These are phyloP conservation scores for Philypnodon macrostomus DNA, from an alignment of 2,797 vertebrate genomes.

Conservation along the genomic window DNA sequence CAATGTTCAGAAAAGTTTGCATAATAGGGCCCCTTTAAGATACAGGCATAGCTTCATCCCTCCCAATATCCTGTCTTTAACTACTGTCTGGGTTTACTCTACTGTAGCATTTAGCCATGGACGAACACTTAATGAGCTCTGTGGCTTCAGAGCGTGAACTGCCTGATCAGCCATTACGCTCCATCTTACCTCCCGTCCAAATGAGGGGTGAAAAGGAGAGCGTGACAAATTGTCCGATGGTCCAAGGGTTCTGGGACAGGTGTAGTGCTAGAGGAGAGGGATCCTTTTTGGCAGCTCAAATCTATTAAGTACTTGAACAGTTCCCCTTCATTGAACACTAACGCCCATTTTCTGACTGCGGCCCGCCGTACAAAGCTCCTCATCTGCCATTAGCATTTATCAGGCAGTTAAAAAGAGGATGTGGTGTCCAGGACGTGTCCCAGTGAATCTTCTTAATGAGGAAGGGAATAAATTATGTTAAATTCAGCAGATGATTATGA, in stretches of 20 bases:
- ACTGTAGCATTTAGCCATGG: slow-evolving; percentile 18
- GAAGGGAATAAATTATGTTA: slow-evolving; percentile 37
- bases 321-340: slow-evolving; percentile 48
- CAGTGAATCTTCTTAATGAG: slow-evolving; percentile 37
- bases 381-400: slow-evolving; percentile 58
- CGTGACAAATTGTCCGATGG: slow-evolving; percentile 44
- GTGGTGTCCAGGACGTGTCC: slow-evolving; percentile 35
- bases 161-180: slow-evolving; percentile 30
- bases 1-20: too few relatives aligned
- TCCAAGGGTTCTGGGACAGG: slow-evolving; percentile 43
- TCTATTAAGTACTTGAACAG: slow-evolving; percentile 57
- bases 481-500: slow-evolving; percentile 46
- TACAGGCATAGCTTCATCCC: neutral
- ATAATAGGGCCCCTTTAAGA: too few relatives aligned
- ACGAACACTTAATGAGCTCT: slow-evolving; percentile 45
- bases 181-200: slow-evolving; percentile 38
- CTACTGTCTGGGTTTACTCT: slow-evolving; percentile 12
- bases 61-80: neutral
- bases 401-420: slow-evolving; percentile 55
- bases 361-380: slow-evolving; percentile 28
- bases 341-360: slow-evolving; percentile 25
- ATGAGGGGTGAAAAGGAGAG: slow-evolving; percentile 42
- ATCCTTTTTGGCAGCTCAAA: slow-evolving; percentile 44
- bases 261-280: slow-evolving; percentile 34
- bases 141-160: slow-evolving; percentile 28